Evolutionary conservation across 1,140 invertebrate species (phyloP).

Genomic region (Tetranychus urticae): DNA sequence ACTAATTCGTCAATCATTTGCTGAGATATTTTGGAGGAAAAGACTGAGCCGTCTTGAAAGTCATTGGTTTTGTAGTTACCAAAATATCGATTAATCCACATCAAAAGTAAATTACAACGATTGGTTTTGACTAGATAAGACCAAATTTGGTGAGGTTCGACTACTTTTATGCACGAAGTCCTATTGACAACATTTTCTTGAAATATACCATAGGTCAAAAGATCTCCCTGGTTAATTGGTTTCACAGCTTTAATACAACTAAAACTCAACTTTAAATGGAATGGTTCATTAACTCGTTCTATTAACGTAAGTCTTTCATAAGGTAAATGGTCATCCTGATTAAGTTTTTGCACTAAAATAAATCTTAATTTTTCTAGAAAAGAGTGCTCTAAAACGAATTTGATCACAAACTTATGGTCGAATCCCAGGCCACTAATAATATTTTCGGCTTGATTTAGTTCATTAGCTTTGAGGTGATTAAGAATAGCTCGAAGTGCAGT

Average conservation of each 20-base stretch:
- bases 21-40: neutral
- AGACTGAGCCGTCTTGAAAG: neutral
- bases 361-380: neutral
- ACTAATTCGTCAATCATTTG: neutral
- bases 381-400: neutral
- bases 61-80: neutral
- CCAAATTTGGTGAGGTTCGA: neutral
- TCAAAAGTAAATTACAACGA: neutral
- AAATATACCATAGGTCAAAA: neutral
- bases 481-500: neutral
- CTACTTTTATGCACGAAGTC: neutral
- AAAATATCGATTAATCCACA: neutral
- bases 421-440: neutral
- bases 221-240: neutral
- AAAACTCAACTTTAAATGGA: neutral
- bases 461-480: neutral
- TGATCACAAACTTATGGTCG: neutral
- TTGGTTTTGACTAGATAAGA: neutral
- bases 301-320: neutral
- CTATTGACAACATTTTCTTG: neutral
- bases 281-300: neutral
- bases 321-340: neutral
- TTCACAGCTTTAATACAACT: neutral
- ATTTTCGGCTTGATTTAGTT: neutral
- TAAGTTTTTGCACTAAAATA: neutral